A percentile compares a stretch with the other conserved stretches of the same genome.
Evolutionary conservation across 2,888 invertebrate genomes (phyloP).

Genomic region (Ophion ventricosus): DNA sequence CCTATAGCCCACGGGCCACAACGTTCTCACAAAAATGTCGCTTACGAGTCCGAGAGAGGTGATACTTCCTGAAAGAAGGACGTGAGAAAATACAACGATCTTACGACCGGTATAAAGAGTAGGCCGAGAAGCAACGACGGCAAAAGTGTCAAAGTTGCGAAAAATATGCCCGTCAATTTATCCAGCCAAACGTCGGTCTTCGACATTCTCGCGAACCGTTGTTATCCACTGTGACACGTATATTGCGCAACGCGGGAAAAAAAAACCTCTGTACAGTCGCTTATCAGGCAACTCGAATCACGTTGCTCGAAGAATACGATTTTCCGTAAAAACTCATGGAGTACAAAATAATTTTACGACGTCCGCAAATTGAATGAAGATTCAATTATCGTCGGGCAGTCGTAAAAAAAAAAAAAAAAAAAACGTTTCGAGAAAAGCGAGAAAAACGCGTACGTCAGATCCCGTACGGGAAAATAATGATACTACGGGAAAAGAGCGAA

Average conservation of each 20-base stretch:
- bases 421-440: background rate
- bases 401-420: too few species aligned
- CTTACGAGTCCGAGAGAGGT: conserved; percentile 67
- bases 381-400: background rate
- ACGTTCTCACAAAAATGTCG: conserved; percentile 3
- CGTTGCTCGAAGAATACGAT: background rate
- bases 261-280: background rate
- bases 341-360: background rate
- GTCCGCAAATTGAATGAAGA: background rate
- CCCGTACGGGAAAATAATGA: conserved; percentile 20
- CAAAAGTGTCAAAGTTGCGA: conserved; percentile 76
- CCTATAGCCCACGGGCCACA: background rate
- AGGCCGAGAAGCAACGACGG: conserved; percentile 78
- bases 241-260: background rate
- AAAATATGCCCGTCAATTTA: conserved; percentile 72
- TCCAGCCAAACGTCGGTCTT: conserved; percentile 68
- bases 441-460: conserved; percentile 14
- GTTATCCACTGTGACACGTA: background rate
- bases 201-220: conserved; percentile 69
- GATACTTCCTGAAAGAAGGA: conserved; percentile 76
- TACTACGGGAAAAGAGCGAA: conserved; percentile 35
- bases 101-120: conserved; percentile 76
- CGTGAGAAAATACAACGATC: conserved; percentile 78
- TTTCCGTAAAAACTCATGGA: background rate
- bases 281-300: background rate